phyloP scores from a whole-genome alignment of 92 coral and sea anemone species.

The Hydrozoanthus gracilis region DNA sequence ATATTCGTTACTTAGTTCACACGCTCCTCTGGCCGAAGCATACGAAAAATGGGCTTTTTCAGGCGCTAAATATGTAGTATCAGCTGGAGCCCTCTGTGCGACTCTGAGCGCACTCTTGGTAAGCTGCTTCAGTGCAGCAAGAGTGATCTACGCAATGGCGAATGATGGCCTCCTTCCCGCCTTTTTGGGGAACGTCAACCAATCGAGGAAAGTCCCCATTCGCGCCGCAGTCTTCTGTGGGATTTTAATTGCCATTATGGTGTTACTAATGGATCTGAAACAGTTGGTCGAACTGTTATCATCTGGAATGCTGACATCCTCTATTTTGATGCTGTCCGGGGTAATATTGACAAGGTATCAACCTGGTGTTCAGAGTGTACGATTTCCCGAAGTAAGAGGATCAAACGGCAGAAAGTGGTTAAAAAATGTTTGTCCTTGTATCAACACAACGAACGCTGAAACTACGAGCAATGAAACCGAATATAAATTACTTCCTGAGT shows the following conservation, averaged over 20 bases:
- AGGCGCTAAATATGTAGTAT: slow-evolving; percentile 77
- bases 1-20: slow-evolving; percentile 54
- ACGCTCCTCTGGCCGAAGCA: slow-evolving; percentile 81
- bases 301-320: slow-evolving; percentile 61
- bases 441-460: background rate
- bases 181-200: slow-evolving; percentile 63
- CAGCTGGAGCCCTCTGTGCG: slow-evolving; percentile 77
- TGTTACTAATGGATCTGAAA: slow-evolving; percentile 68
- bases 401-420: background rate
- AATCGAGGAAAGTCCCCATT: slow-evolving; percentile 71
- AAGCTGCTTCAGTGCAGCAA: slow-evolving; percentile 67
- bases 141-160: slow-evolving; percentile 86
- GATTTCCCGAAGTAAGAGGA: background rate
- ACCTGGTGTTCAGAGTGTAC: slow-evolving; percentile 51
- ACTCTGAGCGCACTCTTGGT: slow-evolving; percentile 75
- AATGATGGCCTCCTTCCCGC: slow-evolving; percentile 82
- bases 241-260: slow-evolving; percentile 59
- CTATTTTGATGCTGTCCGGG: slow-evolving; percentile 74
- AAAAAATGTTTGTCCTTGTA: slow-evolving; percentile 10
- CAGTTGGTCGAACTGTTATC: slow-evolving; percentile 76
- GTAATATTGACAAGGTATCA: slow-evolving; percentile 87
- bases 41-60: slow-evolving; percentile 64
- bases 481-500: background rate
- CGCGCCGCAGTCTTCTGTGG: slow-evolving; percentile 71
- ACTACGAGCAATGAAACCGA: background rate